phyloP scores from a whole-genome alignment of 2,888 invertebrate species.

The Adela reaumurella region DNA sequence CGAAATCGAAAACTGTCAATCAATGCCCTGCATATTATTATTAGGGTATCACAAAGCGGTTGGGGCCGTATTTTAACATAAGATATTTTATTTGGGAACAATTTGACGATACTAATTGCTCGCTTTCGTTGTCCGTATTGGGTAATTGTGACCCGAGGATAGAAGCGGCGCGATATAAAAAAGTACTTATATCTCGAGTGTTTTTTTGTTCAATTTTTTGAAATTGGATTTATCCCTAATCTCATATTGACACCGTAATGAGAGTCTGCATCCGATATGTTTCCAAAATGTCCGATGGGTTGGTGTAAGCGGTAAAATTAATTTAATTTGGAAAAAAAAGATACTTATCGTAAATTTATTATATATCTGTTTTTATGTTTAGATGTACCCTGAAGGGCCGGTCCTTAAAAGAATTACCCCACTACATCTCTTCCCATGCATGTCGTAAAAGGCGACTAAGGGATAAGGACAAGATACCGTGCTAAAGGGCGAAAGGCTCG shows the following conservation, averaged over 20 bases:
- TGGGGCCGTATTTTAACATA: constrained; percentile 25
- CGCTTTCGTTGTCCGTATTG: not conserved
- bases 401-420: too few species aligned
- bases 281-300: not conserved
- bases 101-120: not conserved
- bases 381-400: too few species aligned
- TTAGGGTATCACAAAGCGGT: constrained; percentile 25
- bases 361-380: too few species aligned
- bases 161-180: not conserved
- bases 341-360: too few species aligned
- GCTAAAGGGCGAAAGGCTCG: too few species aligned
- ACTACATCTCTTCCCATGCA: too few species aligned
- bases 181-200: not conserved
- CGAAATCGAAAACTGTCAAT: constrained; percentile 30
- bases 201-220: constrained; percentile 24
- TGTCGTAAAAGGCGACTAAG: too few species aligned
- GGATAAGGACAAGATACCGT: too few species aligned
- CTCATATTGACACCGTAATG: constrained; percentile 55
- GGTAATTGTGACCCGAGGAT: not conserved
- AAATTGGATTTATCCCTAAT: constrained; percentile 53
- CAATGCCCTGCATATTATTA: constrained; percentile 41
- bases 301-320: not conserved
- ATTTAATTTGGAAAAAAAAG: too few species aligned
- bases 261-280: constrained; percentile 19
- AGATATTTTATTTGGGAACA: constrained; percentile 10